phyloP scores from a whole-genome alignment of 1,140 invertebrate species.

The Ceratina australensis region DNA sequence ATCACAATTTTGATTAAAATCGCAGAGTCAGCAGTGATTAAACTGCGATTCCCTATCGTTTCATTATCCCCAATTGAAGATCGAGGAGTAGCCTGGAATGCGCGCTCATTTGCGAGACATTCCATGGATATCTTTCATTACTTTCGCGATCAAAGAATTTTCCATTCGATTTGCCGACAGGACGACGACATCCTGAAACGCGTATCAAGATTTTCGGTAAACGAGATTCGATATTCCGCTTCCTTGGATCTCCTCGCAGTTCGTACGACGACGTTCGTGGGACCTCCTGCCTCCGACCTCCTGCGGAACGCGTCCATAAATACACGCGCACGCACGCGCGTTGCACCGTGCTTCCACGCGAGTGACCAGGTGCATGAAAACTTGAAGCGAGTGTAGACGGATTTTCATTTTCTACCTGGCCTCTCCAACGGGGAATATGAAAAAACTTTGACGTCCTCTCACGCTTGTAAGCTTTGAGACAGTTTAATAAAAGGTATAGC shows the following conservation, averaged over 20 bases:
- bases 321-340: slow-evolving; percentile 9
- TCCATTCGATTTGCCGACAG: background rate
- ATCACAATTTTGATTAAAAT: background rate
- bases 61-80: slow-evolving; percentile 8
- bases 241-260: background rate
- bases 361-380: background rate
- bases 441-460: slow-evolving; percentile 6
- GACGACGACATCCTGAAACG: background rate
- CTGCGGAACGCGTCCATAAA: slow-evolving; percentile 23
- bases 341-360: background rate
- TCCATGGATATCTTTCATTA: background rate
- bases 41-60: slow-evolving; percentile 9
- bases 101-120: background rate
- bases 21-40: background rate
- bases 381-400: background rate
- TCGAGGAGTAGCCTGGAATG: background rate
- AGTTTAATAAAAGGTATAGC: too few relatives aligned
- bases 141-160: background rate
- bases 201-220: background rate
- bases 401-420: slow-evolving; percentile 31
- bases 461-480: too few relatives aligned
- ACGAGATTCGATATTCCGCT: slow-evolving; percentile 13
- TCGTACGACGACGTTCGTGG: slow-evolving; percentile 33
- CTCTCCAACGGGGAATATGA: background rate
- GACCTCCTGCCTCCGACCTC: slow-evolving; percentile 19